Conservation (phyloP, 2,113 vertebrate genomes). For the Copsychus sechellarum region DNA sequence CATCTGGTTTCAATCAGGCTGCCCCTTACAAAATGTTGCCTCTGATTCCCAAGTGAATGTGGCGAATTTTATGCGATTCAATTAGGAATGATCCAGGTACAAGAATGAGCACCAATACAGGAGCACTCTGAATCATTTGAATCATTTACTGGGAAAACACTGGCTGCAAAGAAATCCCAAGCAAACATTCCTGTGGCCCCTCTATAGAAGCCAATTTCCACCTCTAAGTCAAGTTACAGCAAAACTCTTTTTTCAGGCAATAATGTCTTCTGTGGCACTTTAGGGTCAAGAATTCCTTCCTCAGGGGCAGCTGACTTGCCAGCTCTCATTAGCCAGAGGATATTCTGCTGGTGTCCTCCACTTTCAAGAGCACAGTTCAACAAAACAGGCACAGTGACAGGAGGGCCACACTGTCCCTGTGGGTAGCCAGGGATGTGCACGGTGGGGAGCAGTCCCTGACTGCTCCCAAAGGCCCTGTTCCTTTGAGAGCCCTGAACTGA, state of each 20-base stretch:
- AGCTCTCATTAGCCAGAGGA: background rate
- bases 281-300: background rate
- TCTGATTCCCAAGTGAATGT: background rate
- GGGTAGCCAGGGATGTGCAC: background rate
- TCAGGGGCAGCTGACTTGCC: background rate
- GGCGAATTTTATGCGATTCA: background rate
- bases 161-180: background rate
- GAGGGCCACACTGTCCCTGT: rapidly evolving
- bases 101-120: background rate
- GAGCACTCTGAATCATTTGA: background rate
- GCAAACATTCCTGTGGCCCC: background rate
- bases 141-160: background rate
- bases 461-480: background rate
- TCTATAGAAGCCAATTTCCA: background rate
- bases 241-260: background rate
- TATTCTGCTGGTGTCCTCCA: background rate
- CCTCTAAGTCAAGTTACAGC: background rate
- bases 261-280: background rate
- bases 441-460: background rate
- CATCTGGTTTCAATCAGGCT: background rate
- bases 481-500: background rate
- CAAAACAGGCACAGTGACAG: background rate
- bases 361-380: background rate
- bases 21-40: background rate
- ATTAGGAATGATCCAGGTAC: background rate